Percentiles rank a stretch among this genome's conserved stretches.
Conservation (phyloP, 2,888 invertebrate genomes). For the Merodon equestris region DNA sequence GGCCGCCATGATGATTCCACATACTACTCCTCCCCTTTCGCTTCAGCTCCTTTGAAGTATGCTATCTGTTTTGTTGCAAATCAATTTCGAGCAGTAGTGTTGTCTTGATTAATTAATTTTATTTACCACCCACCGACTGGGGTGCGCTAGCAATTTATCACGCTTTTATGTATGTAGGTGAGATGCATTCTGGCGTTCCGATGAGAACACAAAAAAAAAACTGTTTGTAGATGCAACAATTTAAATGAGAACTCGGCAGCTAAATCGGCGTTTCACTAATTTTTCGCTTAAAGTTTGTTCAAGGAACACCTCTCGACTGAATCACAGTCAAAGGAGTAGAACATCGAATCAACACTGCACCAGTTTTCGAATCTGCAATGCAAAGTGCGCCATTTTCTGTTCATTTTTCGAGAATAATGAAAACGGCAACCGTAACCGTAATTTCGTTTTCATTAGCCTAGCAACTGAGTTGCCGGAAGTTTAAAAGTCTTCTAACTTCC, state of each 20-base stretch:
- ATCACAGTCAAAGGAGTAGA: slow-evolving; percentile 29
- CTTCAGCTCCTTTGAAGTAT: too few relatives aligned
- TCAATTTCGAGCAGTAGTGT: slow-evolving; percentile 56
- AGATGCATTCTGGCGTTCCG: not conserved
- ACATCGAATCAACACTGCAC: not conserved
- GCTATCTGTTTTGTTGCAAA: slow-evolving; percentile 56
- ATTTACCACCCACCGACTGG: slow-evolving; percentile 56
- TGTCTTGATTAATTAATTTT: slow-evolving; percentile 63
- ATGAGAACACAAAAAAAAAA: slow-evolving; percentile 16
- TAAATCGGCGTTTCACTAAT: too few relatives aligned
- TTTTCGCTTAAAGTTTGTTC: too few relatives aligned
- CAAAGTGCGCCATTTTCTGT: slow-evolving; percentile 22
- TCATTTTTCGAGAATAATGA: slow-evolving; percentile 48
- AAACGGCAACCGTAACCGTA: slow-evolving; percentile 45
- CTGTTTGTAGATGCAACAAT: slow-evolving; percentile 21
- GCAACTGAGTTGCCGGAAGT: slow-evolving; percentile 29
- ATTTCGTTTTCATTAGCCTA: slow-evolving; percentile 64
- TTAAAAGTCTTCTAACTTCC: slow-evolving; percentile 32
- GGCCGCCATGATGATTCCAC: too few relatives aligned
- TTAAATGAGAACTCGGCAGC: slow-evolving; percentile 4
- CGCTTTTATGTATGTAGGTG: not conserved
- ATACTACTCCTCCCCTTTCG: slow-evolving; percentile 12
- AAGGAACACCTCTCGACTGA: slow-evolving; percentile 8
- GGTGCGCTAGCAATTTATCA: slow-evolving; percentile 51
- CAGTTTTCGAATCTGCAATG: slow-evolving; percentile 25